Evolutionary conservation across 2,888 invertebrate genomes (phyloP).

Genomic region (Drosophila melanosoma): DNA sequence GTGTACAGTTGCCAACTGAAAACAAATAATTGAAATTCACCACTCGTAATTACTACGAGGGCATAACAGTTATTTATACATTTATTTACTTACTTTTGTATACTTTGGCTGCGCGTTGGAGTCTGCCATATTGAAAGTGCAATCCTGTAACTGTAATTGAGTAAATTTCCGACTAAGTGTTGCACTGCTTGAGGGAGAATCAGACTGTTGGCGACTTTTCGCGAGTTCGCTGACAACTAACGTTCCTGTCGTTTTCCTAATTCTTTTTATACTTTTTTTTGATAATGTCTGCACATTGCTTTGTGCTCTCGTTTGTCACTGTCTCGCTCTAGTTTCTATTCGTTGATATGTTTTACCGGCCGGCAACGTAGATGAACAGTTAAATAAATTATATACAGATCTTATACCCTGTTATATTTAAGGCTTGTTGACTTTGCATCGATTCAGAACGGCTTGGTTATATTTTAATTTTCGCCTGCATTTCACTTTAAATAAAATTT

Average conservation of each 20-base stretch:
- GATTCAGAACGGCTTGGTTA: neutral
- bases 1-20: slow-evolving; percentile 12
- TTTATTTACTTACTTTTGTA: slow-evolving; percentile 64
- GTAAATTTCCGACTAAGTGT: neutral
- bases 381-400: neutral
- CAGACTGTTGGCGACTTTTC: slow-evolving; percentile 2
- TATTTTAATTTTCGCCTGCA: neutral
- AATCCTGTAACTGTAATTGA: neutral
- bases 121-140: slow-evolving; percentile 62
- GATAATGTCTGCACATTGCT: slow-evolving; percentile 38
- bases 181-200: slow-evolving; percentile 9
- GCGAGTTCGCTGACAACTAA: slow-evolving; percentile 53
- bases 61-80: neutral
- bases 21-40: slow-evolving; percentile 4
- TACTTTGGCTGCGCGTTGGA: slow-evolving; percentile 66
- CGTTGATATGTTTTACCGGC: slow-evolving; percentile 55
- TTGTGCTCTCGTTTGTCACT: slow-evolving; percentile 41
- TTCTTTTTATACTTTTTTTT: slow-evolving; percentile 63
- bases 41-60: neutral
- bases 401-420: slow-evolving; percentile 26
- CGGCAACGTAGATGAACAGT: slow-evolving; percentile 38
- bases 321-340: slow-evolving; percentile 26
- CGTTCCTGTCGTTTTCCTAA: slow-evolving; percentile 29
- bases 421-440: neutral
- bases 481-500: neutral